A percentile compares a stretch with the other conserved stretches of the same genome.
These are phyloP conservation scores for Osedax fenrisi DNA, from an alignment of 2,888 invertebrate genomes.

Conservation along the genomic window DNA sequence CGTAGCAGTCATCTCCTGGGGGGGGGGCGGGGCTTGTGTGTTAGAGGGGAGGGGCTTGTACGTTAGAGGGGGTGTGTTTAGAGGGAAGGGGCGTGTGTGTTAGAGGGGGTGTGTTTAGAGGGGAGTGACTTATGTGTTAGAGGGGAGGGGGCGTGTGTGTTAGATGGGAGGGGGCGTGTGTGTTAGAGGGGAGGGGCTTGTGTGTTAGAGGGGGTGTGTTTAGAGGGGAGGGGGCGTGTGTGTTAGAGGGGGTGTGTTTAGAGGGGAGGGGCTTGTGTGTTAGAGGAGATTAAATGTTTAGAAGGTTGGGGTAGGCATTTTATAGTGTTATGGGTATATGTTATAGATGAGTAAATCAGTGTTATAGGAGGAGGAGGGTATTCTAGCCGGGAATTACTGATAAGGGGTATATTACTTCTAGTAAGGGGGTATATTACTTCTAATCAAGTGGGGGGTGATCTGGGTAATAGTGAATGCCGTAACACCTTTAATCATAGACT, in stretches of 20 bases:
- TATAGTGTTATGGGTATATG: not conserved
- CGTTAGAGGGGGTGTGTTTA: not conserved
- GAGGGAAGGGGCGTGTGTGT: not conserved
- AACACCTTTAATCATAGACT: too few species aligned
- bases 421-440: too few species aligned
- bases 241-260: not conserved
- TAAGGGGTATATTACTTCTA: too few species aligned
- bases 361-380: not conserved
- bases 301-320: not conserved
- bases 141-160: not conserved
- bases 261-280: not conserved
- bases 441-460: too few species aligned
- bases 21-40: not conserved
- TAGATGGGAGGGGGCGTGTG: not conserved
- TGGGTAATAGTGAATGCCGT: too few species aligned
- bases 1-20: slow-evolving; percentile 63
- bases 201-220: not conserved
- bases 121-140: not conserved
- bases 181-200: not conserved
- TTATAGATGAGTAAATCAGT: not conserved
- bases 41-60: not conserved
- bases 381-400: not conserved
- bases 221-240: not conserved
- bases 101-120: not conserved
- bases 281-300: not conserved